Evolutionary conservation across 2,113 vertebrate genomes (phyloP).

Genomic region (Ceratotherium simum): DNA sequence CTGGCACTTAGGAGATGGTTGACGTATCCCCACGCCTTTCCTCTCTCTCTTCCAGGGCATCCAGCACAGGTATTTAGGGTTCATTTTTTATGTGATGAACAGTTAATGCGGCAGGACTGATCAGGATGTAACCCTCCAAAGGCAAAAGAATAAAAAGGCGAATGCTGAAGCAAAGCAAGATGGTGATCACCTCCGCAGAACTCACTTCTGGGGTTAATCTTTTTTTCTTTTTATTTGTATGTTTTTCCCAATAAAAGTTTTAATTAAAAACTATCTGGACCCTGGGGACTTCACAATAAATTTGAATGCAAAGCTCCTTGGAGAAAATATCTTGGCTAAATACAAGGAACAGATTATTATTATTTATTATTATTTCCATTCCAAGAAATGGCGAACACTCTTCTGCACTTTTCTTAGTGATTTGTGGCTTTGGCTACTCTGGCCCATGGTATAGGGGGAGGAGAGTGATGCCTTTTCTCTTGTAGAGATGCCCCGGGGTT

Average conservation of each 20-base stretch:
- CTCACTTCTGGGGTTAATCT: conserved; percentile 12
- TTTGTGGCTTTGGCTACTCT: conserved; percentile 71
- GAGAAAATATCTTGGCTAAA: conserved; percentile 77
- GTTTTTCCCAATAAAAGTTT: conserved; percentile 64
- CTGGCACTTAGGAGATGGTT: conserved; percentile 6
- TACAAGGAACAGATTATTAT: conserved; percentile 71
- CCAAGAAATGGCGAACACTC: conserved; percentile 78
- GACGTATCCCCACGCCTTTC: not conserved
- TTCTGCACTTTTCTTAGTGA: conserved; percentile 75
- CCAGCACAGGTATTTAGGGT: not conserved
- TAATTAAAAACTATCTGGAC: conserved; percentile 76
- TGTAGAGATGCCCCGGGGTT: conserved; percentile 50
- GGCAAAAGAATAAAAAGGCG: not conserved
- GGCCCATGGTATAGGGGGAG: conserved; percentile 12
- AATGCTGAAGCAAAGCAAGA: not conserved
- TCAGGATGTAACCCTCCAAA: not conserved
- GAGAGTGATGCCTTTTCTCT: conserved; percentile 61
- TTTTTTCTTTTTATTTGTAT: conserved; percentile 20
- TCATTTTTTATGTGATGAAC: not conserved
- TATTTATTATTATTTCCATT: conserved; percentile 83
- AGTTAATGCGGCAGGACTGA: not conserved
- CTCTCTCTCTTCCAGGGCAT: not conserved
- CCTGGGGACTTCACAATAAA: conserved; percentile 69
- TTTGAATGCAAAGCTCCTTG: conserved; percentile 65
- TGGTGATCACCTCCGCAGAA: not conserved